Evolutionary conservation across 2,797 vertebrate species (phyloP).

Genomic region (Leptodactylus fallax): DNA sequence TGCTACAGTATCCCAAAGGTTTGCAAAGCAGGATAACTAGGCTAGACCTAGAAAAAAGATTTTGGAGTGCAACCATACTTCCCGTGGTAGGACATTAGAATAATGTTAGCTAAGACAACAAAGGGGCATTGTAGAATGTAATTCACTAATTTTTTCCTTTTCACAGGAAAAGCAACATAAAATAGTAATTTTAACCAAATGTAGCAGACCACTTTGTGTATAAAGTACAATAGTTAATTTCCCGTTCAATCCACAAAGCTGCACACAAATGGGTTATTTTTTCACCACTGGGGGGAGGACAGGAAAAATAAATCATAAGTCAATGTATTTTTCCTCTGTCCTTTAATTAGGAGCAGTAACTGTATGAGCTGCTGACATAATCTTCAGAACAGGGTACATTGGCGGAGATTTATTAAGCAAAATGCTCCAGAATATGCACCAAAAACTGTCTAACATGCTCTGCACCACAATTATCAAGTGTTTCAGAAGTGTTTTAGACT

Average conservation of each 20-base stretch:
- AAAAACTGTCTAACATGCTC: too few species aligned
- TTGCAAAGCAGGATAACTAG: not conserved
- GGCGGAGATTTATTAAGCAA: too few species aligned
- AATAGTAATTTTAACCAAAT: not conserved
- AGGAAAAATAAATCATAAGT: not conserved
- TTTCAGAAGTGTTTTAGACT: too few species aligned
- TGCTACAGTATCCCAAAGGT: too few species aligned
- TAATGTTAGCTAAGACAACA: not conserved
- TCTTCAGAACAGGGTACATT: not conserved
- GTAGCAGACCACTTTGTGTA: not conserved
- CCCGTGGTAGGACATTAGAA: not conserved
- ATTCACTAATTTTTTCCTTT: not conserved
- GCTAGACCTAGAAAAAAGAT: not conserved
- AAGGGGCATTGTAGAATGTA: not conserved
- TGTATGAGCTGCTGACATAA: not conserved
- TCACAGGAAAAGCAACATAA: not conserved
- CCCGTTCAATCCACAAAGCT: too few species aligned
- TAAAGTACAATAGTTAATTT: too few species aligned
- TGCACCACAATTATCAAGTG: too few species aligned
- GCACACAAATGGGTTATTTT: not conserved
- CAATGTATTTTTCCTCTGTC: not conserved
- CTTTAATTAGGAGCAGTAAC: not conserved
- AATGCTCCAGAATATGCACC: too few species aligned
- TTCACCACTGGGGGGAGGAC: not conserved
- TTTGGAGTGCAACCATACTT: not conserved